These are phyloP conservation scores for Plagodis pulveraria DNA, from an alignment of 2,888 invertebrate species.

Conservation along the genomic window DNA sequence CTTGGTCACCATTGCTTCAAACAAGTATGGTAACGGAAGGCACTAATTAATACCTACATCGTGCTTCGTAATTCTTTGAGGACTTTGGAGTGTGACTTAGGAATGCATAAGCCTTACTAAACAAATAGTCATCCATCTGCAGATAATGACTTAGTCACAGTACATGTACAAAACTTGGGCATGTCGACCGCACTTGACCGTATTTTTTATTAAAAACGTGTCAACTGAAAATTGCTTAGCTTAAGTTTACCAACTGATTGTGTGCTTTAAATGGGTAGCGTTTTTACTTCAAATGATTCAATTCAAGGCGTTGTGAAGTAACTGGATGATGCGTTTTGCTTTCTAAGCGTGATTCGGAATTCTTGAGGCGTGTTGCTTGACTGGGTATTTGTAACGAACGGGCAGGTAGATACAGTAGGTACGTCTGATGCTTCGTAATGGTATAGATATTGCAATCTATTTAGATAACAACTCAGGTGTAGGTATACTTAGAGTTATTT, in stretches of 20 bases:
- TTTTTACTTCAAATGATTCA: slow-evolving; percentile 6
- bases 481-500: no score
- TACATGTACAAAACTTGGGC: background rate
- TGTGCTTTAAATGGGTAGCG: slow-evolving; percentile 6
- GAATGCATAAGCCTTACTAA: no score
- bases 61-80: no score
- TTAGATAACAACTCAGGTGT: no score
- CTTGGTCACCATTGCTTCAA: no score
- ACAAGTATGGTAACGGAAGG: no score
- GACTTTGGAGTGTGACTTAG: no score
- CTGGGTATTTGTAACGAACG: background rate
- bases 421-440: background rate
- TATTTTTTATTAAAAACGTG: slow-evolving; percentile 21
- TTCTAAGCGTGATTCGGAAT: slow-evolving; percentile 12
- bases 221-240: slow-evolving; percentile 12
- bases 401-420: no score
- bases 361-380: slow-evolving; percentile 2
- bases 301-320: slow-evolving; percentile 18
- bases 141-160: background rate
- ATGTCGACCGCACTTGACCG: slow-evolving; percentile 27
- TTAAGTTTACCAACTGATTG: slow-evolving; percentile 19
- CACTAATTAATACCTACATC: no score
- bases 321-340: slow-evolving; percentile 10
- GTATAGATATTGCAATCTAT: background rate
- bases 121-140: no score